These are phyloP conservation scores for Heteractis magnifica DNA, from an alignment of 92 coral and sea anemone genomes.

Conservation along the genomic window DNA sequence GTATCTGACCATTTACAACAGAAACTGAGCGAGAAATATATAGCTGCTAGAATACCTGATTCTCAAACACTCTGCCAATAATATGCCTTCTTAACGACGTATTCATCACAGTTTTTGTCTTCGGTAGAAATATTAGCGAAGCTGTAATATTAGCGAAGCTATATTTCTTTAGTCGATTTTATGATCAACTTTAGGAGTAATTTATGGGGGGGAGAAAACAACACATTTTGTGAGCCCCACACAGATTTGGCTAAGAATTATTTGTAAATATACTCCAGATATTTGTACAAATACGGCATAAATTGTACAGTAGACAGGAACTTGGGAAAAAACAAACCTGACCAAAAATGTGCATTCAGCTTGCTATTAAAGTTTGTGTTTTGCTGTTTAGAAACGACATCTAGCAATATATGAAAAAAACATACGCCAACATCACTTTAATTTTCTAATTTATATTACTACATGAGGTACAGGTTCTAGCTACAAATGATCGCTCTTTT, in stretches of 20 bases:
- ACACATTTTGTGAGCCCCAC: background rate
- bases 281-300: background rate
- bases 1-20: background rate
- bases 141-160: background rate
- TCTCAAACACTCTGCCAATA: background rate
- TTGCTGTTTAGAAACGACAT: background rate
- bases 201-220: background rate
- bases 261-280: conserved; percentile 12
- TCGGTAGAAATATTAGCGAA: background rate
- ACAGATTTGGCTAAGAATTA: background rate
- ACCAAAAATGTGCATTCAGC: background rate
- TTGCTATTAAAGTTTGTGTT: background rate
- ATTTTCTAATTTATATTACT: background rate
- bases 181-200: background rate
- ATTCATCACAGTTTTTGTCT: background rate
- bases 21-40: conserved; percentile 27
- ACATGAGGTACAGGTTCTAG: background rate
- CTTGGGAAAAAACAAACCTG: background rate
- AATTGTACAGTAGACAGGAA: background rate
- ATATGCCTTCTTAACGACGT: background rate
- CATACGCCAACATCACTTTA: background rate
- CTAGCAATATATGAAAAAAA: background rate
- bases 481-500: background rate
- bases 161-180: background rate
- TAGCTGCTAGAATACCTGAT: background rate